Conservation (phyloP, 2,797 vertebrate genomes). For the Paratrypauchen microcephalus region DNA sequence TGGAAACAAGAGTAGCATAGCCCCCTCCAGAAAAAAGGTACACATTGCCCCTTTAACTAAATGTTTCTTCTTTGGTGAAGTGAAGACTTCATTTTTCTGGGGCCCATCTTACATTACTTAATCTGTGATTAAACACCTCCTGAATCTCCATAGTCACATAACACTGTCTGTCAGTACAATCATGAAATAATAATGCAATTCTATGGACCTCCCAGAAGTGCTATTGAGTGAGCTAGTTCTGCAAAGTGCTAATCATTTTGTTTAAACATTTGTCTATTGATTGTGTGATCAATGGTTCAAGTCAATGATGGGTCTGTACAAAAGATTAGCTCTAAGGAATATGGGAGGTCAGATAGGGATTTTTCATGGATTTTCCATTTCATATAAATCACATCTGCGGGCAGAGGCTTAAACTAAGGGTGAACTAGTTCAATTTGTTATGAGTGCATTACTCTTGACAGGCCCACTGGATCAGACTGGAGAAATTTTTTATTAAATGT, state of each 20-base stretch:
- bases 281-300: constrained; percentile 9
- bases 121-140: background rate
- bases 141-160: background rate
- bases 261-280: constrained; percentile 19
- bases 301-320: constrained; percentile 11
- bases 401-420: background rate
- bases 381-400: background rate
- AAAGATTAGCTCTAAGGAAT: constrained; percentile 9
- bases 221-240: background rate
- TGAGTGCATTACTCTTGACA: background rate
- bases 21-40: background rate
- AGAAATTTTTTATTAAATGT: background rate
- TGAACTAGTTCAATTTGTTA: background rate
- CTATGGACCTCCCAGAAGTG: background rate
- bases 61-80: background rate
- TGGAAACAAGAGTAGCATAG: background rate
- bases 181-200: constrained; percentile 7
- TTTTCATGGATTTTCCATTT: background rate
- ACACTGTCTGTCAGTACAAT: constrained; percentile 2
- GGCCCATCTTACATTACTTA: background rate
- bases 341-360: constrained; percentile 1
- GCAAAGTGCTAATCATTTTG: constrained; percentile 12
- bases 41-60: background rate
- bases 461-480: background rate
- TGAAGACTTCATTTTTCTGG: background rate